phyloP scores from a whole-genome alignment of 2,113 vertebrate genomes.

The Clarias batrachus region DNA sequence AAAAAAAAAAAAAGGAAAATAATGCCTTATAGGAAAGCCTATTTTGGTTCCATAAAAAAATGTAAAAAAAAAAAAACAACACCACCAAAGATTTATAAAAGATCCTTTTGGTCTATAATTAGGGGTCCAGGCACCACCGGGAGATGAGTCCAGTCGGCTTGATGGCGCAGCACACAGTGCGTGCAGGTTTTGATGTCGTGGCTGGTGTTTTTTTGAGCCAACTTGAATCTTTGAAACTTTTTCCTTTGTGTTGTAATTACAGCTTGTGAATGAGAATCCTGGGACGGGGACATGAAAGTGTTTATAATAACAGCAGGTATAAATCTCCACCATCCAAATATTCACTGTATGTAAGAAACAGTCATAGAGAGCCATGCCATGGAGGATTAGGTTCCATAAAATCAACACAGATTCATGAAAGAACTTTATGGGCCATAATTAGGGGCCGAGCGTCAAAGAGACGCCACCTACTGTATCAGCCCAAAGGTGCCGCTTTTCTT shows the following conservation, averaged over 20 bases:
- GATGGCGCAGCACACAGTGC: not conserved
- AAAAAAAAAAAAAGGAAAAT: not conserved
- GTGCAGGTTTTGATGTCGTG: not conserved
- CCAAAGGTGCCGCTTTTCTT: not conserved
- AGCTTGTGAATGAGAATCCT: not conserved
- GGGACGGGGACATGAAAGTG: not conserved
- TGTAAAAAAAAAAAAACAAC: too few species aligned
- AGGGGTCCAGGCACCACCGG: not conserved
- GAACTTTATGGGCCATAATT: not conserved
- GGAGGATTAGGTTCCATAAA: not conserved
- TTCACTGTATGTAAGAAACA: not conserved
- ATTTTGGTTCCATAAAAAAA: not conserved
- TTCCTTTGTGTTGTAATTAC: not conserved
- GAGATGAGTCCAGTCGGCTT: not conserved
- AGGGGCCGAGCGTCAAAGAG: not conserved
- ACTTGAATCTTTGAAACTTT: not conserved
- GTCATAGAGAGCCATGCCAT: not conserved
- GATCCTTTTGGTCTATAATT: not conserved
- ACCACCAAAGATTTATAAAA: not conserved
- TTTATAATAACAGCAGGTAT: not conserved
- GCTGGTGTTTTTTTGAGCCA: not conserved
- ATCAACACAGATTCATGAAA: not conserved
- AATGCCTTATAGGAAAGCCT: not conserved
- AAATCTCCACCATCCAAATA: too few species aligned
- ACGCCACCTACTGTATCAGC: not conserved